These are phyloP conservation scores for Xestia c-nigrum DNA, from an alignment of 2,888 invertebrate genomes.

Conservation along the genomic window DNA sequence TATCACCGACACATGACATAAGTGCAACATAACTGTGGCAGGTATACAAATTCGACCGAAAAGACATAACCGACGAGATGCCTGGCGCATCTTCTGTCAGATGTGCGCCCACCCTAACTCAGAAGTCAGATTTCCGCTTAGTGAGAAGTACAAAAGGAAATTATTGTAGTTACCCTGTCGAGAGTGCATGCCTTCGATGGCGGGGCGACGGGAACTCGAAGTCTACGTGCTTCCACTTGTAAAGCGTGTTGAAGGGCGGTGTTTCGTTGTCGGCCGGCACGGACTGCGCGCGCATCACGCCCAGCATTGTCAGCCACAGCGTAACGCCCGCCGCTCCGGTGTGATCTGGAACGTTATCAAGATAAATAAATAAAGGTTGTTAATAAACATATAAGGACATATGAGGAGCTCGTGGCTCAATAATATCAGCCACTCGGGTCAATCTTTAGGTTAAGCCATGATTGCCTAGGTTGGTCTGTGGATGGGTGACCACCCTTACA, in stretches of 20 bases:
- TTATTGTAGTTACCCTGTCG: slow-evolving; percentile 83
- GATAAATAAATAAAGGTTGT: neutral
- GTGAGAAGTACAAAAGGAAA: neutral
- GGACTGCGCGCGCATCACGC: slow-evolving; percentile 80
- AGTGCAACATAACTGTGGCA: too few relatives aligned
- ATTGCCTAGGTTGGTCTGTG: too few relatives aligned
- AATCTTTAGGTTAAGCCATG: too few relatives aligned
- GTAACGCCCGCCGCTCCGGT: slow-evolving; percentile 79
- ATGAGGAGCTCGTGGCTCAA: too few relatives aligned
- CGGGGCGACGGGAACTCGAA: slow-evolving; percentile 92
- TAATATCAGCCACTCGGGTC: too few relatives aligned
- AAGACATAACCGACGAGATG: neutral
- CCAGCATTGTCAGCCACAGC: slow-evolving; percentile 89
- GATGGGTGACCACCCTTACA: too few relatives aligned
- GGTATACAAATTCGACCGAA: neutral
- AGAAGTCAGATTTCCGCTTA: neutral
- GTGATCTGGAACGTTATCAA: slow-evolving; percentile 68
- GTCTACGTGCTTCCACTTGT: slow-evolving; percentile 94
- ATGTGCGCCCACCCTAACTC: neutral
- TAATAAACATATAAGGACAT: too few relatives aligned
- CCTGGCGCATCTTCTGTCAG: neutral
- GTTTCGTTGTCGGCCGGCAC: slow-evolving; percentile 86
- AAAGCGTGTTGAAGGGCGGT: slow-evolving; percentile 91
- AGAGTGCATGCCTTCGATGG: slow-evolving; percentile 91
- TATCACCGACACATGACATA: too few relatives aligned